Conservation (phyloP, 2,888 invertebrate species). For the Argyresthia albistria region DNA sequence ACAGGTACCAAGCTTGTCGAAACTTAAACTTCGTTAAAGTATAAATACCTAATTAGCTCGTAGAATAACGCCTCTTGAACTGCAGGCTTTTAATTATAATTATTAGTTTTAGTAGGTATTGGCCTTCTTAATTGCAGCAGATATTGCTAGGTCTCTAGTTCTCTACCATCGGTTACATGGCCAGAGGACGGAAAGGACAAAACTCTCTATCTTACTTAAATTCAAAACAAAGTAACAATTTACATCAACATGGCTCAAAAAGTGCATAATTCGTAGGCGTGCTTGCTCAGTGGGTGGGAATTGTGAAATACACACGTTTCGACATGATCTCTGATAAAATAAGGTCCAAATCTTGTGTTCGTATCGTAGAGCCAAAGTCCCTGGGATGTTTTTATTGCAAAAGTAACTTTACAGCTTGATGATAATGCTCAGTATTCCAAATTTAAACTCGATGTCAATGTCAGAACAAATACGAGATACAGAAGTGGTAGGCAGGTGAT, state of each 20-base stretch:
- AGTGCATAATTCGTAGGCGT: conserved; percentile 20
- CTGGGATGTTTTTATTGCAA: not conserved
- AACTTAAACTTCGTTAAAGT: not conserved
- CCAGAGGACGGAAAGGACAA: no score
- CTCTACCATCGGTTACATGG: no score
- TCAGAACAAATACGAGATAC: conserved; percentile 9
- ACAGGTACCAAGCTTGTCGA: not conserved
- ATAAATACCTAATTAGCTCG: not conserved
- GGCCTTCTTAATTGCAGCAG: no score
- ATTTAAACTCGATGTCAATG: conserved; percentile 17
- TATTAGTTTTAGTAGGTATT: no score
- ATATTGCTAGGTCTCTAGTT: no score
- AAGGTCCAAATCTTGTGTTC: conserved; percentile 11
- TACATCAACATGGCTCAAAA: not conserved
- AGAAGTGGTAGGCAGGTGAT: conserved; percentile 31
- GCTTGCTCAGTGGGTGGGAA: conserved; percentile 32
- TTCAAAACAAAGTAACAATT: no score
- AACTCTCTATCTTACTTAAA: no score
- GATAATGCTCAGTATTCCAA: conserved; percentile 17
- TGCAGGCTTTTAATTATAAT: not conserved
- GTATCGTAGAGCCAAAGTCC: conserved; percentile 4
- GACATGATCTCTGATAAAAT: conserved; percentile 1
- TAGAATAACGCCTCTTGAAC: not conserved
- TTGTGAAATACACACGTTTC: conserved; percentile 43
- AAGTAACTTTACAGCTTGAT: not conserved